phyloP scores from a whole-genome alignment of 2,113 vertebrate species.

The Prunella fulvescens region DNA sequence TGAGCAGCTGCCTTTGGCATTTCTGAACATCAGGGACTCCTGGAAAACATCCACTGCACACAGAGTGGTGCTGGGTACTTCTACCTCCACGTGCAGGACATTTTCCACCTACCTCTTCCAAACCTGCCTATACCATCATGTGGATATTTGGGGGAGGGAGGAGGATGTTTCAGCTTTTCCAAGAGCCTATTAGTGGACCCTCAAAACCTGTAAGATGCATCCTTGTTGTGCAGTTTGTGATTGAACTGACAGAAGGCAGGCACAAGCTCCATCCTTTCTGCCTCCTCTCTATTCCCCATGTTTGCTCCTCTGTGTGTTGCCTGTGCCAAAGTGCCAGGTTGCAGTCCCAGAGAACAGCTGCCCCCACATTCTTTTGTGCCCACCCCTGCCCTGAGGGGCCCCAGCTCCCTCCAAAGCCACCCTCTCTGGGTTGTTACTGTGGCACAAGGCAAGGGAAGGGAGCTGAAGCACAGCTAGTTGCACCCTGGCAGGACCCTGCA shows the following conservation, averaged over 20 bases:
- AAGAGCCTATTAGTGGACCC: neutral
- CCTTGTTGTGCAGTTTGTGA: neutral
- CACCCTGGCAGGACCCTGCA: neutral
- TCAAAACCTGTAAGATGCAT: neutral
- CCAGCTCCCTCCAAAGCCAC: neutral
- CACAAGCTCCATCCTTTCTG: neutral
- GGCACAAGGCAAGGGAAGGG: neutral
- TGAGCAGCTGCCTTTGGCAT: neutral
- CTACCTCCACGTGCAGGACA: neutral
- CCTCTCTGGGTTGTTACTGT: neutral
- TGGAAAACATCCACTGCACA: neutral
- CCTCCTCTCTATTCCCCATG: neutral
- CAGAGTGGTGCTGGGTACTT: neutral
- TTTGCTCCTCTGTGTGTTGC: neutral
- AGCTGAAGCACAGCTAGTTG: neutral
- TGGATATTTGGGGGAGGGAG: neutral
- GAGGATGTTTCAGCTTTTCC: neutral
- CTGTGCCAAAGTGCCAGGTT: neutral
- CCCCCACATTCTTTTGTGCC: rapidly evolving
- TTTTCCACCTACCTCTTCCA: neutral
- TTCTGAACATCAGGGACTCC: neutral
- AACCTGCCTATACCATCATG: neutral
- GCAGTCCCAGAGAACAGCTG: neutral
- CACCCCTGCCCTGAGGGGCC: neutral
- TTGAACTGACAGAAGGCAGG: neutral